Conservation (phyloP, 2,113 vertebrate genomes). For the Alces alces region DNA sequence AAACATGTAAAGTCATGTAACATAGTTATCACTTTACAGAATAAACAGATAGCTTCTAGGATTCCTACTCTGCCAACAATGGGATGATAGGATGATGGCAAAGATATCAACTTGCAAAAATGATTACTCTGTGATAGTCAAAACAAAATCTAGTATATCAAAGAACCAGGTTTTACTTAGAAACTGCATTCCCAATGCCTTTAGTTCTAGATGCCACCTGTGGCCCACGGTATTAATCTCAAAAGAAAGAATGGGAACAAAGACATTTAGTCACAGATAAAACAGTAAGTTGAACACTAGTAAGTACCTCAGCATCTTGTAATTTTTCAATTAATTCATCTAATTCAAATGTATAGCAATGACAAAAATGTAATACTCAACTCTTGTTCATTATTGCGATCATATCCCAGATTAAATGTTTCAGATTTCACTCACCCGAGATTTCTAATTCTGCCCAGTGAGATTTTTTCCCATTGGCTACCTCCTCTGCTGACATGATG, state of each 20-base stretch:
- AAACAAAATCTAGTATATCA: slow-evolving; percentile 7
- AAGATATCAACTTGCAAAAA: slow-evolving; percentile 31
- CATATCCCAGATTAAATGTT: slow-evolving; percentile 3
- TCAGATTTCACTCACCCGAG: slow-evolving; percentile 87
- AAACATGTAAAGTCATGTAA: neutral
- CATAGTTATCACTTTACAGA: neutral
- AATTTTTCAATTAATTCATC: neutral
- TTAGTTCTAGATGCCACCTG: slow-evolving; percentile 3
- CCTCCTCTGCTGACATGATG: slow-evolving; percentile 99
- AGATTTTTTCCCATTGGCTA: slow-evolving; percentile 96
- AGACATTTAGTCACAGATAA: slow-evolving; percentile 20
- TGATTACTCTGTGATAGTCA: neutral
- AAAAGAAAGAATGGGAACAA: neutral
- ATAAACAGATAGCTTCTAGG: neutral
- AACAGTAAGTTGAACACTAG: neutral
- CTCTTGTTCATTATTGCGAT: neutral
- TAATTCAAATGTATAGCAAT: slow-evolving; percentile 9
- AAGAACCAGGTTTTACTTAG: slow-evolving; percentile 27
- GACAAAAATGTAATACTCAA: neutral
- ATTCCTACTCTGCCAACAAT: neutral
- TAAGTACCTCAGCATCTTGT: neutral
- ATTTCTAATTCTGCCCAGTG: slow-evolving; percentile 99
- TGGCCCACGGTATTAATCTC: neutral
- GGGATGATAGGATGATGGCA: neutral
- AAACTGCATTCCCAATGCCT: neutral